A percentile compares a stretch with the other conserved stretches of the same genome.
phyloP scores from a whole-genome alignment of 2,113 vertebrate genomes.

The Lophura nycthemera region DNA sequence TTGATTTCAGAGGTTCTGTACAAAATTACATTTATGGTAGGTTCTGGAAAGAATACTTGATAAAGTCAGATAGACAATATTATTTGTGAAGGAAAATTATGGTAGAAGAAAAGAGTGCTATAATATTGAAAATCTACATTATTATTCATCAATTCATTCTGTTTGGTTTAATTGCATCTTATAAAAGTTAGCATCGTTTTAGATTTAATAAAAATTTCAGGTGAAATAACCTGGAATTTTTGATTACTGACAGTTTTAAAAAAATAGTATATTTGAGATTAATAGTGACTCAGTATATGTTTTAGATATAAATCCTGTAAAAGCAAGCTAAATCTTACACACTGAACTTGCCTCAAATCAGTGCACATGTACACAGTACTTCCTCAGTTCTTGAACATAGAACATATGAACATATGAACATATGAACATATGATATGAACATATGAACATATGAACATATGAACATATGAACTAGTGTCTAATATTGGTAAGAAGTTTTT shows the following conservation, averaged over 20 bases:
- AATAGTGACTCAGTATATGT: background rate
- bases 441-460: no score
- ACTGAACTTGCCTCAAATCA: background rate
- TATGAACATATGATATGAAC: no score
- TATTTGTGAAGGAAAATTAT: background rate
- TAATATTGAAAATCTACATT: background rate
- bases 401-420: no score
- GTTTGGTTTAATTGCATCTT: background rate
- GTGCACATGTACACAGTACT: background rate
- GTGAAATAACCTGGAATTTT: background rate
- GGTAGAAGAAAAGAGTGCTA: background rate
- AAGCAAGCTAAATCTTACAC: background rate
- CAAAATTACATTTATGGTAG: background rate
- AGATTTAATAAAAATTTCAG: background rate
- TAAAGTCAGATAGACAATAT: background rate
- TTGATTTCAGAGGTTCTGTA: background rate
- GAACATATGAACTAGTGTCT: background rate
- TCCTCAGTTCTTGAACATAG: background rate
- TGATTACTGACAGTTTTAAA: background rate
- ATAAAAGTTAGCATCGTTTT: background rate
- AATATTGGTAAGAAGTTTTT: background rate
- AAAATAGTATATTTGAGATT: background rate
- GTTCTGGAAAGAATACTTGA: background rate
- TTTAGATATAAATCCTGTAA: background rate
- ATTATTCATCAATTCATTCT: background rate